These are phyloP conservation scores for Drosophila conformis DNA, from an alignment of 2,888 invertebrate species.

Conservation along the genomic window DNA sequence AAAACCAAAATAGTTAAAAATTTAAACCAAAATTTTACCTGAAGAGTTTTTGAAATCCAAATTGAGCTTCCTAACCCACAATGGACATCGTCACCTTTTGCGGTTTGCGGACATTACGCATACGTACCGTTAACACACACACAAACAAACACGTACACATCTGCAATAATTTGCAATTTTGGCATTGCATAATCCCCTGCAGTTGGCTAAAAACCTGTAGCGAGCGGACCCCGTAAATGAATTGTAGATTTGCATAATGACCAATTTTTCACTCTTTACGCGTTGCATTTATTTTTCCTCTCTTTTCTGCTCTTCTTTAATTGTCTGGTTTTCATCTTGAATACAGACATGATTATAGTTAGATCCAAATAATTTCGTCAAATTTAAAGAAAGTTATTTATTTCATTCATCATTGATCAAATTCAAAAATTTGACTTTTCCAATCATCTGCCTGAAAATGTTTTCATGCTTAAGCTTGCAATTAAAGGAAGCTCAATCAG, in stretches of 20 bases:
- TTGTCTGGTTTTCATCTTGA: too few species aligned
- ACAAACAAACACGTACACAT: constrained; percentile 25
- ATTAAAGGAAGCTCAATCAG: background rate
- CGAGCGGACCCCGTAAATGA: constrained; percentile 43
- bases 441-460: background rate
- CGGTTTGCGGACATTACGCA: constrained; percentile 66
- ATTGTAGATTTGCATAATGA: constrained; percentile 74
- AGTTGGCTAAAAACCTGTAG: constrained; percentile 61
- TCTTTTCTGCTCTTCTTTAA: constrained; percentile 51
- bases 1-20: background rate
- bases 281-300: background rate
- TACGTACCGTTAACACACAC: constrained; percentile 55
- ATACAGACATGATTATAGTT: background rate
- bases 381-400: background rate
- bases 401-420: too few species aligned
- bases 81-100: constrained; percentile 44
- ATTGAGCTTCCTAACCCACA: constrained; percentile 12
- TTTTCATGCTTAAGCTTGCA: background rate
- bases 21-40: constrained; percentile 30
- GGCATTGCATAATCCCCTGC: constrained; percentile 71
- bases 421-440: background rate
- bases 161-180: constrained; percentile 71
- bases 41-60: constrained; percentile 49
- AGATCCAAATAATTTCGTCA: background rate
- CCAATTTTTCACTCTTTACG: constrained; percentile 55